A percentile compares a stretch with the other conserved stretches of the same genome.
Conservation (phyloP, 2,888 invertebrate species). For the Allophyes oxyacanthae region DNA sequence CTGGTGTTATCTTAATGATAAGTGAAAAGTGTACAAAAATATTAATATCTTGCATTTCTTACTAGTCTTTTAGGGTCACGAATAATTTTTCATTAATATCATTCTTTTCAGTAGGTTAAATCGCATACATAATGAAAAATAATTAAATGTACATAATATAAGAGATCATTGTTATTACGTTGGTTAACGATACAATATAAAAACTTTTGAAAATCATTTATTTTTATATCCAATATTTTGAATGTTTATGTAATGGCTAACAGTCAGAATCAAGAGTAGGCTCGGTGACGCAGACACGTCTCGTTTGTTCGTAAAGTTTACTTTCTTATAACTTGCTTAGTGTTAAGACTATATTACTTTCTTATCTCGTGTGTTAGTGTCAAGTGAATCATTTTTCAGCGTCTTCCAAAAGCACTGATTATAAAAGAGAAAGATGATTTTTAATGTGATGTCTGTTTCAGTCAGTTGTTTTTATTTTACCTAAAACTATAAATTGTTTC, state of each 20-base stretch:
- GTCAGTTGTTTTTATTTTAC: conserved; percentile 79
- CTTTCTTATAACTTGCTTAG: conserved; percentile 54
- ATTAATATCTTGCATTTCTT: conserved; percentile 85
- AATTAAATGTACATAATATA: conserved; percentile 68
- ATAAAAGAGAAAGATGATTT: conserved; percentile 49
- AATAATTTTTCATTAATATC: conserved; percentile 68
- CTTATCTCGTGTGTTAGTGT: conserved; percentile 63
- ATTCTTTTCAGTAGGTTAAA: conserved; percentile 66
- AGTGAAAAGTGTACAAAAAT: conserved; percentile 87
- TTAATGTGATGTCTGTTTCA: conserved; percentile 79
- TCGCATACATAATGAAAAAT: conserved; percentile 57
- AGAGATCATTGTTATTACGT: conserved; percentile 73
- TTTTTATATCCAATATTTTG: conserved; percentile 86
- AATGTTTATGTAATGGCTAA: conserved; percentile 72
- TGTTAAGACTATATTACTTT: conserved; percentile 58
- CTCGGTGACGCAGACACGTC: conserved; percentile 58
- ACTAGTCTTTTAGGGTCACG: conserved; percentile 88
- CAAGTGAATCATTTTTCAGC: conserved; percentile 67
- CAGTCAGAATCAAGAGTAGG: conserved; percentile 66
- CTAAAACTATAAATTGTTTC: conserved; percentile 71
- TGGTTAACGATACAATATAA: conserved; percentile 67
- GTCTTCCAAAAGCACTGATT: conserved; percentile 86
- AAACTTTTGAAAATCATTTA: conserved; percentile 80
- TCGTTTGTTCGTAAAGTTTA: conserved; percentile 44
- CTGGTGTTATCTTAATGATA: conserved; percentile 87